Base-by-base conservation (phyloP, 2,113 vertebrate genomes). In the Atlantisia rogersi region DNA sequence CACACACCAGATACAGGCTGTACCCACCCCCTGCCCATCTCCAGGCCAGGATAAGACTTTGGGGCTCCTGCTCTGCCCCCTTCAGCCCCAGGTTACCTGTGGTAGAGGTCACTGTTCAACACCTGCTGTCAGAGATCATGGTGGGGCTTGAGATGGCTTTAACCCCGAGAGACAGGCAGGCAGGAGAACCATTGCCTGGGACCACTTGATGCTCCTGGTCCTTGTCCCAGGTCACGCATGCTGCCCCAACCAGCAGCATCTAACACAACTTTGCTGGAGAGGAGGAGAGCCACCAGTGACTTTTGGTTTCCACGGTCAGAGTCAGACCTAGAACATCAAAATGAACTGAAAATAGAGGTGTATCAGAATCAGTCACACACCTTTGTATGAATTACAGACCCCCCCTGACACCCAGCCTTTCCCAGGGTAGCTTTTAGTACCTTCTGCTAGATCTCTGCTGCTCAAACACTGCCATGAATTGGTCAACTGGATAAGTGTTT, bases 211-310 rank as follows among this genome's bases (percentile, higher is more conserved):
- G 65, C 26, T 18, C 37, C 69, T 59, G 12, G 44, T 32, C 67
- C 62, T 11, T 31, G 58, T 29, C 63, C 58, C 35, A 5, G 4
- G 19, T 0, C n/a, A 68, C 16, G 28, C 37, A 0, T 10, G 1
- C 21, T 19, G 62, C 3, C 18, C 53, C 19, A 8, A 3, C 1
- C 67, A 44, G 37, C 15, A 64, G 52, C 42, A 24, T 4, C 86
- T 6, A 17, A 22, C 25, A 4, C 26, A 4, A 2, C 58, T 22
- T 10, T 5, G 22, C 31, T 5, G 70, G 48, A 22, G 29, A 31
- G 15, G 20, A 2, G 12, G 48, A 4, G 58, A 74, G 26, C 1
- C 80, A 68, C 12, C 78, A 55, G 71, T 1, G 0, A 5, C 5
- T 15, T 56, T 25, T 7, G 6, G 82, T 81, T 74, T 92, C 91